A percentile compares a stretch with the other conserved stretches of the same genome.
phyloP scores from a whole-genome alignment of 2,113 vertebrate genomes.

The Pipa parva region DNA sequence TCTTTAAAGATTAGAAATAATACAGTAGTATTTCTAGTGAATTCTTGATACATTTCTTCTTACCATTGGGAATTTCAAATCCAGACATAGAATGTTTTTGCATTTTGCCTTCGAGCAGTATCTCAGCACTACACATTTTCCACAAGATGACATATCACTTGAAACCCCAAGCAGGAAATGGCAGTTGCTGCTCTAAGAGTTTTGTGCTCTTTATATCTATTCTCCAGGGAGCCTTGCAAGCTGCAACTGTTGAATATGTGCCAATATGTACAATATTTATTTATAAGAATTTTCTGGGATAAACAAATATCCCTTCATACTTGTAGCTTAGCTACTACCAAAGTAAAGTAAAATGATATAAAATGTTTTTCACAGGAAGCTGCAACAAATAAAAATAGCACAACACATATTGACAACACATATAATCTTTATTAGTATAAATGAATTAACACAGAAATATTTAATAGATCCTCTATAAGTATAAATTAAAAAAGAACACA shows the following conservation, averaged over 20 bases:
- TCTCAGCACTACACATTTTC: fast-evolving
- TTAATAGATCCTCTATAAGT: too few relatives aligned
- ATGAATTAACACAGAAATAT: too few relatives aligned
- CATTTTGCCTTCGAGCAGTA: not conserved
- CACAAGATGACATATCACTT: fast-evolving
- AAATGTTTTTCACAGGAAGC: conserved; percentile 26
- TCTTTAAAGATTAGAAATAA: not conserved
- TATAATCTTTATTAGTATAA: too few relatives aligned
- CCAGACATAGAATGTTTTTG: not conserved
- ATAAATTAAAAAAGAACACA: too few relatives aligned
- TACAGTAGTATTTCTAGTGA: not conserved
- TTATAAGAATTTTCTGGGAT: conserved; percentile 41
- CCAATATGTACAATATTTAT: conserved; percentile 36
- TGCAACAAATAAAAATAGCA: too few relatives aligned
- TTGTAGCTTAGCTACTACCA: conserved; percentile 37
- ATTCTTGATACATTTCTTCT: not conserved
- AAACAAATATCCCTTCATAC: conserved; percentile 47
- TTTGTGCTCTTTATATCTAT: conserved; percentile 35
- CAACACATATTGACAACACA: too few relatives aligned
- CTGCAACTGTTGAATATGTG: conserved; percentile 47
- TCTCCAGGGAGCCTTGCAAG: conserved; percentile 38
- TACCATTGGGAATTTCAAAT: conserved; percentile 17
- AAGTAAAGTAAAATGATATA: conserved; percentile 42
- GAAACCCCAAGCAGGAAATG: not conserved
- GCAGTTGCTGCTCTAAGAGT: conserved; percentile 5